phyloP scores from a whole-genome alignment of 1,140 invertebrate genomes.

The Drosophila chauvacae region DNA sequence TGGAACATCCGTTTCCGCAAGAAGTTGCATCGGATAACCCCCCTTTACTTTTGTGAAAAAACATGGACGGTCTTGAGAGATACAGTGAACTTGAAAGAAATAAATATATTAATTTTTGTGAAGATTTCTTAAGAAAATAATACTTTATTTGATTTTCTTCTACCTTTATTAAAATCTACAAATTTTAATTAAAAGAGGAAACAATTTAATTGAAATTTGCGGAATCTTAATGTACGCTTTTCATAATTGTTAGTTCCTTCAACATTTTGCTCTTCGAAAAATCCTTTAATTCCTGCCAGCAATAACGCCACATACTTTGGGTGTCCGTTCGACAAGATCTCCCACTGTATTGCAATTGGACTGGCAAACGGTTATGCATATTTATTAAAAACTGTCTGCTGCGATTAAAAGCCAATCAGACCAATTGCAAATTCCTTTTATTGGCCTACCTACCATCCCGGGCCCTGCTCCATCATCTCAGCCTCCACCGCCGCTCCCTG shows the following conservation, averaged over 20 bases:
- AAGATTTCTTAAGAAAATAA: neutral
- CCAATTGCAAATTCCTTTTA: slow-evolving; percentile 82
- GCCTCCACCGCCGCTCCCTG: neutral
- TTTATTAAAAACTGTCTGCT: slow-evolving; percentile 82
- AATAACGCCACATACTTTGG: neutral
- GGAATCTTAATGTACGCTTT: too few relatives aligned
- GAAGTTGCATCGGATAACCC: slow-evolving; percentile 17
- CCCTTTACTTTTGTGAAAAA: neutral
- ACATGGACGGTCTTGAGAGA: too few relatives aligned
- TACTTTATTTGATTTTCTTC: too few relatives aligned
- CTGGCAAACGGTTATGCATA: slow-evolving; percentile 71
- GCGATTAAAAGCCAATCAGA: slow-evolving; percentile 82
- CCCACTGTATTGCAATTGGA: slow-evolving; percentile 23
- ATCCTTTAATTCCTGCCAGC: neutral
- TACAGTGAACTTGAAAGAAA: slow-evolving; percentile 13
- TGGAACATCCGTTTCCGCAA: slow-evolving; percentile 44
- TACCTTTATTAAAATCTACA: neutral
- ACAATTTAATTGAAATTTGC: neutral
- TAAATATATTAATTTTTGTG: neutral
- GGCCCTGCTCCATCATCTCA: slow-evolving; percentile 6
- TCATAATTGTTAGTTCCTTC: neutral
- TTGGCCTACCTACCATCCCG: slow-evolving; percentile 54
- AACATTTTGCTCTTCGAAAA: neutral
- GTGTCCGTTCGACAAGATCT: slow-evolving; percentile 1
- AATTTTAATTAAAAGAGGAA: neutral